Base-by-base conservation (phyloP, 2,113 vertebrate species). In the Scatophagus argus region DNA sequence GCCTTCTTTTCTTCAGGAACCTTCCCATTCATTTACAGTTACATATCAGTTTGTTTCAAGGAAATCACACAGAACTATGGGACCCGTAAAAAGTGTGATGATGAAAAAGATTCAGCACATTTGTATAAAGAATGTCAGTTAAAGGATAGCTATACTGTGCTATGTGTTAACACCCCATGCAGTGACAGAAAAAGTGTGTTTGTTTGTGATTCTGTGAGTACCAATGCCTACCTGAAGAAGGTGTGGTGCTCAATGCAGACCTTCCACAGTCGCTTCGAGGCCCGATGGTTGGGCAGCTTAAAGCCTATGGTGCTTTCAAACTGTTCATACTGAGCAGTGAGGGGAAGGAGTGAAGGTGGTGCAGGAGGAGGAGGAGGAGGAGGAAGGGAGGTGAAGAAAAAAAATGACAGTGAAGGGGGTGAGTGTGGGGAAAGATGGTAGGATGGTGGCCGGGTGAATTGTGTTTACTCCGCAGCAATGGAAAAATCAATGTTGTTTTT, bases 201-300 rank as follows among this genome's bases (percentile, higher is more conserved):
- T 21, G 38, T 58, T 39, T 56, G 44, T 41, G 19, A 31, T 59
- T 64, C 29, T 56, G 65, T 59, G 68, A 61, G 23, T 23, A 62
- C 23, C 9, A 41, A 38, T 39, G 78, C 92, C 90, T 94, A 99
- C 98, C 98, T 98, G 96, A 99, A 99, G 93, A 99, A 99, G 6
- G 98, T 99, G 93, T 99, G 98, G 87, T 99, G 97, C 87, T 99
- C 98, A 71, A 99, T 99, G 97, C 98, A 99, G 94, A 99, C 98
- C 90, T 99, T 99, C 98, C 98, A 99, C 88, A 99, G 93, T 80
- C 98, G 96, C 94, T 99, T 99, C 68, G 98, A 98, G 0, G 98
- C 98, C 84, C 98, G 96, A 84, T 99, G 98, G 93, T 99, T 99
- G 75, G 98, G 98, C 86, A 99, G 95, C 93, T 99, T 99, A 94